Conservation (phyloP, 2,888 invertebrate genomes). For the Oxycera nigricornis region DNA sequence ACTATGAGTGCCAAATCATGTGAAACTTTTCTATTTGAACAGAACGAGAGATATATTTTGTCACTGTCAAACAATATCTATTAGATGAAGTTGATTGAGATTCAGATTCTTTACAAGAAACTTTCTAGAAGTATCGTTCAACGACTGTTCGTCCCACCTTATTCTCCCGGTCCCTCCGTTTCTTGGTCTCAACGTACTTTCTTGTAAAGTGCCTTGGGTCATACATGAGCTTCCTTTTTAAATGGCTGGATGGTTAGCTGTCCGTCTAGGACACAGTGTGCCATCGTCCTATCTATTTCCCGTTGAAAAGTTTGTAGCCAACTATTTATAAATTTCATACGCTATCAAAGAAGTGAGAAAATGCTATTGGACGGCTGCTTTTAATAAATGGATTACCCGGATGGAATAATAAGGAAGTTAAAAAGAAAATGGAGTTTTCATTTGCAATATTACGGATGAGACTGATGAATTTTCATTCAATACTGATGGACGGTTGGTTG, state of each 20-base stretch:
- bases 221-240: no score
- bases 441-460: slow-evolving; percentile 24
- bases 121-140: no score
- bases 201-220: no score
- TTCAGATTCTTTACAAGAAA: no score
- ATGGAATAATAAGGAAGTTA: slow-evolving; percentile 41
- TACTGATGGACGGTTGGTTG: no score
- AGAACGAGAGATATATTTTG: slow-evolving; percentile 11
- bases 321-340: slow-evolving; percentile 33
- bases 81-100: slow-evolving; percentile 6
- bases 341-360: neutral
- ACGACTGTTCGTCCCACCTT: no score
- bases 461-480: slow-evolving; percentile 35
- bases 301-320: slow-evolving; percentile 18
- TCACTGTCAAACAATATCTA: slow-evolving; percentile 40
- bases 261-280: no score
- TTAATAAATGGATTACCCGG: slow-evolving; percentile 45
- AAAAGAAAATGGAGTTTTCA: slow-evolving; percentile 24
- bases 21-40: neutral
- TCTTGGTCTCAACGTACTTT: no score
- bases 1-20: neutral
- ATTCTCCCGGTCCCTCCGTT: no score
- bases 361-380: slow-evolving; percentile 9
- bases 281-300: no score
- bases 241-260: no score